These are phyloP conservation scores for Rhizomys pruinosus DNA, from an alignment of 2,113 vertebrate species.

Conservation along the genomic window DNA sequence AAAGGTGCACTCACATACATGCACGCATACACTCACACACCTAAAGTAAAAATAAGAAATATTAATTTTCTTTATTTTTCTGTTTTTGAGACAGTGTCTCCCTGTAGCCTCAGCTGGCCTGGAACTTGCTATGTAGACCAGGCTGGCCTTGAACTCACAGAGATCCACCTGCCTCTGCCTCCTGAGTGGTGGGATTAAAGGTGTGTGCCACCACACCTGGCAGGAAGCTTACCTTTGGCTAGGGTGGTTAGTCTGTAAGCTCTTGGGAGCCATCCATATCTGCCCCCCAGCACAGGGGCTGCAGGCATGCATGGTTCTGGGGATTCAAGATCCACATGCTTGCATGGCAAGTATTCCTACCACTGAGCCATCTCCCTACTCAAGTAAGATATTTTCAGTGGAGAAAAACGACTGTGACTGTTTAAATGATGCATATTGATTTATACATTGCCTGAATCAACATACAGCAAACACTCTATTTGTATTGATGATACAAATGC, in stretches of 20 bases:
- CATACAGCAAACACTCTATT: background rate
- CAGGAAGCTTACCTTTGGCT: background rate
- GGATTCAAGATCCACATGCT: background rate
- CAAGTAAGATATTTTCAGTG: background rate
- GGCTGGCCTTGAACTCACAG: too few species aligned
- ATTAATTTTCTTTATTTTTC: too few species aligned
- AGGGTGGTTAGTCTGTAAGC: background rate
- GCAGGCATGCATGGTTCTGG: background rate
- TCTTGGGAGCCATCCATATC: too few species aligned
- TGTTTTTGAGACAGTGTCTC: too few species aligned
- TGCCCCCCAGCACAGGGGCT: background rate
- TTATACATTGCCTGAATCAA: background rate
- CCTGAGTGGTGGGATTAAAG: too few species aligned
- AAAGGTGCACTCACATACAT: too few species aligned
- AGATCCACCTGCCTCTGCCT: too few species aligned
- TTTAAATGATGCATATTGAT: slow-evolving; percentile 40
- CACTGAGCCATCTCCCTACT: background rate
- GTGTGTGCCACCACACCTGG: background rate
- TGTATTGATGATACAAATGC: background rate
- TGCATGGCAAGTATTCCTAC: background rate
- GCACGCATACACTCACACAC: too few species aligned
- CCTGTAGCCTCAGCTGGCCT: too few species aligned
- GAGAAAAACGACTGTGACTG: background rate
- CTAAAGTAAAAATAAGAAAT: too few species aligned
- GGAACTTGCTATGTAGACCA: too few species aligned